phyloP scores from a whole-genome alignment of 2,888 invertebrate species.

The Cephus pulcher region DNA sequence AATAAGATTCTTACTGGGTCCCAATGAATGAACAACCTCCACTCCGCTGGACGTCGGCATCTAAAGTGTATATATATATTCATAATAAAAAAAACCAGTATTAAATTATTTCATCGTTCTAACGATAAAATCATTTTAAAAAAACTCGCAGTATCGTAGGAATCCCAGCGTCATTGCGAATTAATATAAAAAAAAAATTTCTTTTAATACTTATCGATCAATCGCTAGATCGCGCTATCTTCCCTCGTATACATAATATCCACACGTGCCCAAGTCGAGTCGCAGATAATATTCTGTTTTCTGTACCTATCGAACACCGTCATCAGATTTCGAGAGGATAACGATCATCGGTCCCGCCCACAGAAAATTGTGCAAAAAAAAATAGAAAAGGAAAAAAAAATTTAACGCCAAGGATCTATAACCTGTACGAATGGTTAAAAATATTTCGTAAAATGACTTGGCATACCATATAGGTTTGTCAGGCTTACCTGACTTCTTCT shows the following conservation, averaged over 20 bases:
- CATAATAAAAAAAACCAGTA: no score
- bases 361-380: background rate
- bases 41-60: background rate
- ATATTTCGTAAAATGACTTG: background rate
- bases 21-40: background rate
- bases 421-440: background rate
- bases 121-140: background rate
- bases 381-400: background rate
- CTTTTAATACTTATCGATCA: background rate
- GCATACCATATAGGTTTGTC: background rate
- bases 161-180: background rate
- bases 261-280: background rate
- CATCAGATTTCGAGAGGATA: background rate
- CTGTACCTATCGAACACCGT: background rate
- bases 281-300: background rate
- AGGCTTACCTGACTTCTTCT: no score
- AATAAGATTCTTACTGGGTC: background rate
- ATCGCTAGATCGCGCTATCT: background rate
- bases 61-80: no score
- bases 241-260: background rate
- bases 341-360: background rate
- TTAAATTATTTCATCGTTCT: background rate
- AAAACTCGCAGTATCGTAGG: background rate
- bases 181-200: background rate
- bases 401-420: background rate